Percentiles rank a stretch among this genome's conserved stretches.
Conservation (phyloP, 1,140 invertebrate species). For the Formica selysi region DNA sequence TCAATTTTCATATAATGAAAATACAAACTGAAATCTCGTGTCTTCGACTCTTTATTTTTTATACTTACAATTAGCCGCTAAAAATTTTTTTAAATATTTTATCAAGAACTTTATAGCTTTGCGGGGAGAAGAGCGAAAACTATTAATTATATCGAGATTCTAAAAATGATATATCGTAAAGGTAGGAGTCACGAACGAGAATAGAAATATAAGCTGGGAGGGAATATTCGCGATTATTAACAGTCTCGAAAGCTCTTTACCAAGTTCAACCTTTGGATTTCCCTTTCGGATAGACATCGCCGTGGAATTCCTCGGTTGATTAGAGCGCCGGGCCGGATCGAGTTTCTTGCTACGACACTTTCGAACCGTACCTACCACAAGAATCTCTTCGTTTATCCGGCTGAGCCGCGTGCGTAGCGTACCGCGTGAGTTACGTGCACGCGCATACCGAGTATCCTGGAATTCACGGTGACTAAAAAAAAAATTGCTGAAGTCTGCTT, state of each 20-base stretch:
- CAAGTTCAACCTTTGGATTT: constrained; percentile 66
- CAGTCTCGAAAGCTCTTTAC: constrained; percentile 53
- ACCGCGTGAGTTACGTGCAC: constrained; percentile 44
- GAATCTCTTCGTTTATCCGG: constrained; percentile 74
- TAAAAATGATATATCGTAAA: neutral
- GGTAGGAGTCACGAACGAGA: neutral
- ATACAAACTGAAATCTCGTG: neutral
- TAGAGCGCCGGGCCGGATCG: constrained; percentile 71
- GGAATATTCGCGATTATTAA: neutral
- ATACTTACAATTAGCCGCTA: neutral
- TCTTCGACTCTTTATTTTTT: neutral
- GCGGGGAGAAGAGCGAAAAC: neutral
- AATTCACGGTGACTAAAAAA: constrained; percentile 20
- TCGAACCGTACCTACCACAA: constrained; percentile 76
- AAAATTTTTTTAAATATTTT: neutral
- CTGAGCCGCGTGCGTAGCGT: constrained; percentile 47
- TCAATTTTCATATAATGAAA: constrained; percentile 4
- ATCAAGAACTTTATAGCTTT: neutral
- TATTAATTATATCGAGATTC: neutral
- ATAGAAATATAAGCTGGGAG: neutral
- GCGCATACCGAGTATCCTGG: constrained; percentile 18
- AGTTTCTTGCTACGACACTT: constrained; percentile 74
- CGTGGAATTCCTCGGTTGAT: constrained; percentile 72
- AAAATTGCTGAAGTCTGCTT: neutral
- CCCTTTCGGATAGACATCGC: constrained; percentile 72